Evolutionary conservation across 2,888 invertebrate species (phyloP).

Genomic region (Deilephila porcellus): DNA sequence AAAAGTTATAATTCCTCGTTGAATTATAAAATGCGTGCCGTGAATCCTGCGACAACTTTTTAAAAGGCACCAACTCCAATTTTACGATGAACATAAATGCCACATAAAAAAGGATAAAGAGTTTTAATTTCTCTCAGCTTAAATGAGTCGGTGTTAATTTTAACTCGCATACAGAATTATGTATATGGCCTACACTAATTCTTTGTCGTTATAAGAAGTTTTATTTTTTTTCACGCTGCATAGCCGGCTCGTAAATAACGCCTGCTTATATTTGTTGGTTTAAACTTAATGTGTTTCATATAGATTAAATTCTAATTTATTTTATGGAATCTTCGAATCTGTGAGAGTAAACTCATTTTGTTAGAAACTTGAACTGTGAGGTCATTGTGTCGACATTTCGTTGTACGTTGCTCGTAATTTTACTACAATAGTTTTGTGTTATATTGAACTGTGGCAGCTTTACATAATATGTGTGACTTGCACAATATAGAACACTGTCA

Average conservation of each 20-base stretch:
- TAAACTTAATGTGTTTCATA: conserved; percentile 72
- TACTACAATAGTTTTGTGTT: conserved; percentile 6
- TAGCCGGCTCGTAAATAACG: conserved; percentile 74
- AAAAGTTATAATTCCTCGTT: conserved; percentile 45
- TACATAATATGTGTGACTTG: not conserved
- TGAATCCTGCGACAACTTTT: conserved; percentile 64
- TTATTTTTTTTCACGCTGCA: conserved; percentile 61
- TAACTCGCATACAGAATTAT: conserved; percentile 63
- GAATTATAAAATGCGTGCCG: conserved; percentile 45
- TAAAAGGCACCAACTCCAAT: conserved; percentile 67
- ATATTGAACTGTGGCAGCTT: conserved; percentile 6
- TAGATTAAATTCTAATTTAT: conserved; percentile 76
- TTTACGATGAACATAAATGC: conserved; percentile 81
- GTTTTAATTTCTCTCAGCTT: conserved; percentile 79
- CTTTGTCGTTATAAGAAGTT: conserved; percentile 75
- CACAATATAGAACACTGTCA: too few species aligned
- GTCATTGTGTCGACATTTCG: conserved; percentile 30
- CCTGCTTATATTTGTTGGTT: conserved; percentile 78
- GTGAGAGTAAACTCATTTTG: conserved; percentile 46
- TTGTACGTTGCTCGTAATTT: conserved; percentile 12
- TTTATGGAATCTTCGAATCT: conserved; percentile 57
- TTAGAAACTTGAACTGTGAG: conserved; percentile 31
- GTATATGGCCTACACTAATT: conserved; percentile 69
- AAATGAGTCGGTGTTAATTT: conserved; percentile 82
- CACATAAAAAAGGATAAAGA: conserved; percentile 82